phyloP scores from a whole-genome alignment of 2,113 vertebrate species.

The Zeus faber region DNA sequence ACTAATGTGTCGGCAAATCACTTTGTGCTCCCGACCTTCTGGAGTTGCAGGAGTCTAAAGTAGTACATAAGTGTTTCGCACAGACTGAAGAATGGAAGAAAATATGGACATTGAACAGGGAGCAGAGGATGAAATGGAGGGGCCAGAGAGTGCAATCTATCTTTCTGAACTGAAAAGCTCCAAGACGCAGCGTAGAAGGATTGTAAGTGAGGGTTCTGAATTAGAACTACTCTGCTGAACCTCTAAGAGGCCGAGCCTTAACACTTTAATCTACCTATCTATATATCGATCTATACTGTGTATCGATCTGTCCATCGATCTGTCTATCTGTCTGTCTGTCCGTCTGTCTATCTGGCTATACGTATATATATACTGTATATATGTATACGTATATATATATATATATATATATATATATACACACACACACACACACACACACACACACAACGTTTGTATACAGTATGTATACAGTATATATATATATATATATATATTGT shows the following conservation, averaged over 20 bases:
- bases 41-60: slow-evolving; percentile 16
- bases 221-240: no score
- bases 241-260: no score
- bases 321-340: neutral
- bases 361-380: neutral
- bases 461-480: neutral
- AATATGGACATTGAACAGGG: neutral
- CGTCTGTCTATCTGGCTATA: neutral
- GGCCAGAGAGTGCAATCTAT: neutral
- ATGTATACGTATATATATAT: neutral
- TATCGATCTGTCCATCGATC: neutral
- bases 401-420: neutral
- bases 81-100: slow-evolving; percentile 9
- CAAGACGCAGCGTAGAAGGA: no score
- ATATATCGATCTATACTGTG: no score
- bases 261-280: no score
- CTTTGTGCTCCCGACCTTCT: slow-evolving; percentile 30
- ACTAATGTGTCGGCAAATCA: slow-evolving; percentile 44
- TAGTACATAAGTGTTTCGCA: neutral
- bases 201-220: no score
- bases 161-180: no score
- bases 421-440: slow-evolving; percentile 3
- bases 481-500: neutral
- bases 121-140: neutral
- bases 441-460: neutral